Base-by-base conservation (phyloP, 2,113 vertebrate species). In the Tupaia chinensis region DNA sequence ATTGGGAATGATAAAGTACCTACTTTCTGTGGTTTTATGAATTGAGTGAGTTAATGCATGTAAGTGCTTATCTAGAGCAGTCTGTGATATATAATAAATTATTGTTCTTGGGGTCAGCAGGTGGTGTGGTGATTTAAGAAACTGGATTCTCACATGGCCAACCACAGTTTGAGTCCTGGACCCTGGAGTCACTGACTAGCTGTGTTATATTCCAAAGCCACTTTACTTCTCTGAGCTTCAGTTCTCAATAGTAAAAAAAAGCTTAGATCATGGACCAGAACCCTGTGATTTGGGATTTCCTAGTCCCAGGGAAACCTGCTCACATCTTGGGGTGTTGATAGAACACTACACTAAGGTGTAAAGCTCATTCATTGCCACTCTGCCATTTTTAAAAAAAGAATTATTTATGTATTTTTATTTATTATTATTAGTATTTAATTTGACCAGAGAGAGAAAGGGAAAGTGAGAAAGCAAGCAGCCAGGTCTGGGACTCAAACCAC, bases 181-280 rank as follows among this genome's bases (percentile, higher is more conserved):
- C 44, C 44, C 44, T 44, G 44, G 44, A 44, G 65, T n/a, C 60
- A 32, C 76, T 76, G 89, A 94, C 58, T 68, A 61, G 60, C 54
- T 63, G 7, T 74, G 74, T 89, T 87, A 93, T 16, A 9, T 7
- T 7, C 27, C 79, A 93, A 76, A n/a, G 5, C 69, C 20, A 12
- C 14, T 60, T 82, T 44, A 77, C 17, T 63, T 89, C 69, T 74
- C 69, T 94, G 81, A 86, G 54, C 25, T 82, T 93, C 34, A 78
- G 53, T 29, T 82, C 27, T 90, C 27, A 93, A 32, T 56, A n/a
- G 65, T 58, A 54, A 78, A 79, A 91, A 56, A 83, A 90, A 95
- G 32, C 2, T 44, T 82, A 44, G 5, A 44, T 44, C 44, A 44
- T 95, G 53, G 23, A 20, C 44, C 63, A 65, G 79, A 87, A 91